Evolutionary conservation across 2,888 invertebrate species (phyloP).

Genomic region (Folsomia candida): DNA sequence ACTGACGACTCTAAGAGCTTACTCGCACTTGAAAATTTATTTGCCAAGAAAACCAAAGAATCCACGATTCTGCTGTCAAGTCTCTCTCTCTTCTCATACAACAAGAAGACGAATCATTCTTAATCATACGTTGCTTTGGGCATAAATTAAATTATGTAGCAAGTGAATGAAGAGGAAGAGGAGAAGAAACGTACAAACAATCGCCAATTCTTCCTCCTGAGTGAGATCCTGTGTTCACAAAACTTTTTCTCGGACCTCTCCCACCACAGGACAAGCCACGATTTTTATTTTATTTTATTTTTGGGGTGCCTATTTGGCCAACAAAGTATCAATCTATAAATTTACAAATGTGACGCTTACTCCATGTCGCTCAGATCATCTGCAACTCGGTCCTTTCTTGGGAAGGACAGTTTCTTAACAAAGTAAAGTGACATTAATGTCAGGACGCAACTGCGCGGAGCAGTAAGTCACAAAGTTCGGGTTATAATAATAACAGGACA

Average conservation of each 20-base stretch:
- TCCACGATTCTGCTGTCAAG: not conserved
- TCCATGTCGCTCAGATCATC: too few species aligned
- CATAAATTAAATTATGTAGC: not conserved
- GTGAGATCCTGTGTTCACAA: not conserved
- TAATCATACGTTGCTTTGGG: not conserved
- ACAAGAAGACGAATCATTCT: not conserved
- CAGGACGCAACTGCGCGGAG: too few species aligned
- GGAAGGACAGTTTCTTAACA: too few species aligned
- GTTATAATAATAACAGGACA: too few species aligned
- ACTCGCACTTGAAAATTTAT: not conserved
- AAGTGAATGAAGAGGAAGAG: not conserved
- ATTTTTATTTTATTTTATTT: too few species aligned
- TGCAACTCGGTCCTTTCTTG: too few species aligned
- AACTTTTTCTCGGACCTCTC: not conserved
- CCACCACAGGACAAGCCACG: constrained; percentile 4
- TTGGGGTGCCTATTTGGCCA: not conserved
- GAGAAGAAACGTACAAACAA: not conserved
- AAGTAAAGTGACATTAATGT: too few species aligned
- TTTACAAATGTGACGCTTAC: not conserved
- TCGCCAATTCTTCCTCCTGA: not conserved
- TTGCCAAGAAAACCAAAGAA: not conserved
- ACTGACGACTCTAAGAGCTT: too few species aligned
- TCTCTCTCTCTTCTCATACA: not conserved
- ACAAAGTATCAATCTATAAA: not conserved
- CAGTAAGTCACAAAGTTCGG: too few species aligned